Conservation (phyloP, 2,797 vertebrate genomes). For the Holocentrus rufus region DNA sequence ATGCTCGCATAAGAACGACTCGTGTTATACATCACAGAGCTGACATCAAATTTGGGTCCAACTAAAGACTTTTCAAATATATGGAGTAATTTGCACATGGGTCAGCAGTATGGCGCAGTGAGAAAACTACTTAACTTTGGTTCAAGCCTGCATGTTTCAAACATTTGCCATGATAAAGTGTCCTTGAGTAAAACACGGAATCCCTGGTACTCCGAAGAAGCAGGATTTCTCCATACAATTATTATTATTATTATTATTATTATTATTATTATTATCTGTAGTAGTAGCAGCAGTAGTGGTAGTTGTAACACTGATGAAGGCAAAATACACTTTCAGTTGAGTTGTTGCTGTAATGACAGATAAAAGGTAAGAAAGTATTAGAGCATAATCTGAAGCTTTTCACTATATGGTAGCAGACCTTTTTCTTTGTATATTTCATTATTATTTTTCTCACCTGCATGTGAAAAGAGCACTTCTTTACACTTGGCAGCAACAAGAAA, state of each 20-base stretch:
- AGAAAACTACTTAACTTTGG: slow-evolving; percentile 9
- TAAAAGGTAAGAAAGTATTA: too few relatives aligned
- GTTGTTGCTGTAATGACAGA: too few relatives aligned
- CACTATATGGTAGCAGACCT: too few relatives aligned
- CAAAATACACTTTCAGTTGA: neutral
- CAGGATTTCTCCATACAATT: neutral
- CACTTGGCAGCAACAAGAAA: neutral
- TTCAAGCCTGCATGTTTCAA: slow-evolving; percentile 18
- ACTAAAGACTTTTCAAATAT: slow-evolving; percentile 13
- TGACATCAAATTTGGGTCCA: slow-evolving; percentile 10
- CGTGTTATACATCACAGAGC: too few relatives aligned
- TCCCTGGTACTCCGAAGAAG: slow-evolving; percentile 24
- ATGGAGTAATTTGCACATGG: slow-evolving; percentile 12
- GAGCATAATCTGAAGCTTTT: too few relatives aligned
- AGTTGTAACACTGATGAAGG: neutral
- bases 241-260: neutral
- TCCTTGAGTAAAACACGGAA: slow-evolving; percentile 13
- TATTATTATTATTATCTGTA: neutral
- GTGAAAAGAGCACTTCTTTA: too few relatives aligned
- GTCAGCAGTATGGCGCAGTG: slow-evolving; percentile 17
- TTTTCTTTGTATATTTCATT: too few relatives aligned
- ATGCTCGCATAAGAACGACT: too few relatives aligned
- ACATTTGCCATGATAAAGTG: neutral
- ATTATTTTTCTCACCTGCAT: too few relatives aligned
- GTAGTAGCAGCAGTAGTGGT: neutral